Base-by-base conservation (phyloP, 2,113 vertebrate genomes). In the Paramisgurnus dabryanus region DNA sequence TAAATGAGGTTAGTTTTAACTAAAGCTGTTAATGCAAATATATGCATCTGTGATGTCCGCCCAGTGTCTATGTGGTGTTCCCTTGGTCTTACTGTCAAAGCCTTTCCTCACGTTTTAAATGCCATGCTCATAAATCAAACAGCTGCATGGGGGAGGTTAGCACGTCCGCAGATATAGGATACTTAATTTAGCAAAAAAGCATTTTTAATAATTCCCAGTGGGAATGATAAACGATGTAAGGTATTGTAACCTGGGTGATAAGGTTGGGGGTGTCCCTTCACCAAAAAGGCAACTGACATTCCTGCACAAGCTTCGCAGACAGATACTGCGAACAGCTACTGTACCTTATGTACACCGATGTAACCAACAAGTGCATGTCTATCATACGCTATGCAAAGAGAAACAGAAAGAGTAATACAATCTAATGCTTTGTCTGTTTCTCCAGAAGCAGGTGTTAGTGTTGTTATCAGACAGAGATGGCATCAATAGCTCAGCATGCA, bases 51-150 rank as follows among this genome's bases (percentile, higher is more conserved):
- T 76, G 61, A 75, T 61, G 50, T 49, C 61, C 17, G 45, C 27
- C n/a, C 7, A 12, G 77, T 15, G 47, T 10, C 18, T 50, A 22
- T 22, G 6, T 66, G 74, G 73, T 84, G 78, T 82, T 78, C 72
- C 53, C 69, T 61, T 57, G 22, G 18, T 17, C n/a, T 80, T 57
- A 70, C 41, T n/a, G 11, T 34, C 53, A 63, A 22, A 67, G 53
- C 61, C 9, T 67, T 58, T 40, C 60, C 74, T 60, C 66, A 60
- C 57, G 11, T 60, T 65, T 61, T 45, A 77, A 69, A 69, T 67
- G 45, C 43, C 78, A 76, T 68, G 73, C 49, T 80, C 34, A 68
- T 69, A 70, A 41, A 10, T 43, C 40, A 68, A n/a, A 63, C 22
- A 39, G 73, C 57, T 34, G 13, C 17, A 13, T 76, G 7, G 9